phyloP scores from a whole-genome alignment of 2,888 invertebrate genomes.

The Coremacera marginata region DNA sequence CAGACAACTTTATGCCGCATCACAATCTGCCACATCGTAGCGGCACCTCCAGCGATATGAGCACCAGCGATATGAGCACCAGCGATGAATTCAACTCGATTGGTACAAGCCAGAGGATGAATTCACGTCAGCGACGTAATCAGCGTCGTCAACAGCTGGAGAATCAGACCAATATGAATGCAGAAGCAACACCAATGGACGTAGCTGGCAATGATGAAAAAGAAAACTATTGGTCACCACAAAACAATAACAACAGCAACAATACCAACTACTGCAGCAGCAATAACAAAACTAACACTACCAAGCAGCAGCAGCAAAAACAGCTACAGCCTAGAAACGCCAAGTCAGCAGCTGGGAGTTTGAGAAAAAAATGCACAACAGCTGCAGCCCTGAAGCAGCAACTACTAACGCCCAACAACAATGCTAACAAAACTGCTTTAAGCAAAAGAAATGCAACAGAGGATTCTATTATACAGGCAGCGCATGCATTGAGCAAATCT shows the following conservation, averaged over 20 bases:
- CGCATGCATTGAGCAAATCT: not conserved
- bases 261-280: too few species aligned
- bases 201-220: conserved; percentile 43
- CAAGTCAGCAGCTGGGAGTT: conserved; percentile 23
- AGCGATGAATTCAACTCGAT: conserved; percentile 60
- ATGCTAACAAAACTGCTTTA: not conserved
- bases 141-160: conserved; percentile 38
- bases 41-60: conserved; percentile 63
- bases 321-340: conserved; percentile 29
- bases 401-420: not conserved
- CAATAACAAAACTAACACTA: conserved; percentile 20
- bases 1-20: conserved; percentile 56
- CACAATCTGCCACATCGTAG: conserved; percentile 62
- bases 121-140: conserved; percentile 40
- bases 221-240: conserved; percentile 39
- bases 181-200: conserved; percentile 35
- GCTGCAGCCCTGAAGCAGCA: conserved; percentile 45
- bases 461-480: not conserved
- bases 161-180: not conserved
- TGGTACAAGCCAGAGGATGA: conserved; percentile 39
- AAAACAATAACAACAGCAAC: conserved; percentile 24
- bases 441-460: too few species aligned
- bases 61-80: conserved; percentile 53
- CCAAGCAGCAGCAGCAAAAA: too few species aligned
- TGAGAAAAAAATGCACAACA: not conserved